phyloP scores from a whole-genome alignment of 1,140 invertebrate species.

The Agrypnia vestita region DNA sequence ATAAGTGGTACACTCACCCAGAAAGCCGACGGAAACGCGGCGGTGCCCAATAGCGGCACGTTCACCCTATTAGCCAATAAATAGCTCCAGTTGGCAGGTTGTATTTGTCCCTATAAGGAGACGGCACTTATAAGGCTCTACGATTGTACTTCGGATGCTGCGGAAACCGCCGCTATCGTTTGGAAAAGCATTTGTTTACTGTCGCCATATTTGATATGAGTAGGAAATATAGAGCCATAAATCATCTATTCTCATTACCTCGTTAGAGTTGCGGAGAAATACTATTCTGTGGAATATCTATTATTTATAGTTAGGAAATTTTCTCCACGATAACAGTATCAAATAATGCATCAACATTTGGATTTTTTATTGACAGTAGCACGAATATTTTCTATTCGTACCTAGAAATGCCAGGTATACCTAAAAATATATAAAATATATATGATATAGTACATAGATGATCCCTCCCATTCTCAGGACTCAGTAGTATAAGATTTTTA shows the following conservation, averaged over 20 bases:
- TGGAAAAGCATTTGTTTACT: constrained; percentile 38
- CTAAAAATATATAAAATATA: too few species aligned
- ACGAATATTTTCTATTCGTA: too few species aligned
- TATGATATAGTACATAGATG: too few species aligned
- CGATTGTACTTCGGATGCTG: constrained; percentile 21
- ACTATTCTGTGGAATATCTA: too few species aligned
- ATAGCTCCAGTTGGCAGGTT: constrained; percentile 43
- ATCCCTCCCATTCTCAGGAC: too few species aligned
- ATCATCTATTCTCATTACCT: constrained; percentile 14
- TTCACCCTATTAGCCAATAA: constrained; percentile 16
- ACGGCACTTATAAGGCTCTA: neutral
- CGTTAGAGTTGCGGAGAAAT: neutral
- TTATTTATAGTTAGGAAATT: too few species aligned
- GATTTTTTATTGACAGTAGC: too few species aligned
- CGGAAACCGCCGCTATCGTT: constrained; percentile 24
- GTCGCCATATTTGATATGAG: constrained; percentile 24
- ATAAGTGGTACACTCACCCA: neutral
- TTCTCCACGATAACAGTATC: too few species aligned
- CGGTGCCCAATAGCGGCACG: constrained; percentile 1
- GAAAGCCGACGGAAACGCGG: neutral
- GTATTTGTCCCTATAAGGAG: constrained; percentile 35
- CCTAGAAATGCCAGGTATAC: too few species aligned
- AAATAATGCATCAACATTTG: too few species aligned
- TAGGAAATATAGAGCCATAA: neutral
- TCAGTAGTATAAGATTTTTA: too few species aligned